Evolutionary conservation across 1,140 invertebrate genomes (phyloP).

Genomic region (Scaptomyza hsui): DNA sequence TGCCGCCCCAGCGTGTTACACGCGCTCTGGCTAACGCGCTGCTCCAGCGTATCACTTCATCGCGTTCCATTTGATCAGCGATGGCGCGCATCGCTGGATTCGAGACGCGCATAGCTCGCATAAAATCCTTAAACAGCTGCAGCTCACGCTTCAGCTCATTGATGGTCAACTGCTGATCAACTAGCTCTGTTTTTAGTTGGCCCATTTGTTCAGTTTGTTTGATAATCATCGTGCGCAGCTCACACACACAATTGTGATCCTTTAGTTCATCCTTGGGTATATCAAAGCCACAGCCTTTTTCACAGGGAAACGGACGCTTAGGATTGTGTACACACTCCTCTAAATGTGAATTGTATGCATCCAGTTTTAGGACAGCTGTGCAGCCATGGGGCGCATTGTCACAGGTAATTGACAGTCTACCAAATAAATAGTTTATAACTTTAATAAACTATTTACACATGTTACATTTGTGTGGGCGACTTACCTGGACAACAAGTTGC

Average conservation of each 20-base stretch:
- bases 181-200: constrained; percentile 93
- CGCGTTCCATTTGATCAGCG: constrained; percentile 95
- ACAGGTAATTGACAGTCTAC: constrained; percentile 93
- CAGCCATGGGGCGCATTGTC: constrained; percentile 96
- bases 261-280: constrained; percentile 97
- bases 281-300: constrained; percentile 95
- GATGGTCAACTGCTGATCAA: constrained; percentile 93
- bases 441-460: not conserved
- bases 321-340: constrained; percentile 97
- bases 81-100: constrained; percentile 95
- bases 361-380: constrained; percentile 92
- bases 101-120: constrained; percentile 94
- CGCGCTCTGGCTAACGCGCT: constrained; percentile 92
- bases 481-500: constrained; percentile 93
- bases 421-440: constrained; percentile 17
- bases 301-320: constrained; percentile 95
- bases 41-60: constrained; percentile 97
- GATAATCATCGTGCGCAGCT: constrained; percentile 92
- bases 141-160: constrained; percentile 95
- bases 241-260: constrained; percentile 96
- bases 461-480: constrained; percentile 16
- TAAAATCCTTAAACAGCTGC: constrained; percentile 93
- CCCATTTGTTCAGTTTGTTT: constrained; percentile 93
- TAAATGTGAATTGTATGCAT: constrained; percentile 91
- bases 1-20: constrained; percentile 97